Conservation (phyloP, 2,797 vertebrate genomes). For the Hyperoplus lanceolatus region DNA sequence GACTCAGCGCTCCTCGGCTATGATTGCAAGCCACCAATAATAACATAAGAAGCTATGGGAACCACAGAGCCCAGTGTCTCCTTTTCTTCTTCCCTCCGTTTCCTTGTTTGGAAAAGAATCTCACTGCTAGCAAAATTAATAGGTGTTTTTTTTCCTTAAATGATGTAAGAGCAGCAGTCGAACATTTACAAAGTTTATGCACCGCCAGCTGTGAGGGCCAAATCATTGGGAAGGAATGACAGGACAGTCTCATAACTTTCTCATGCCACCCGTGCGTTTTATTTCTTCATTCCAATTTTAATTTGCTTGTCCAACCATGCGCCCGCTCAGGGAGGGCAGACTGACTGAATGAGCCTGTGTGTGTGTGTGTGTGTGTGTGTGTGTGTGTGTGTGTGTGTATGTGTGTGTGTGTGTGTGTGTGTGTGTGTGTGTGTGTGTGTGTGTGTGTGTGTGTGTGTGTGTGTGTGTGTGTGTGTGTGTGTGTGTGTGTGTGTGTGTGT, state of each 20-base stretch:
- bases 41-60: neutral
- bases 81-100: slow-evolving; percentile 39
- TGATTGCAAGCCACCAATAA: slow-evolving; percentile 20
- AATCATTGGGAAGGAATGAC: slow-evolving; percentile 64
- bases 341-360: slow-evolving; percentile 53
- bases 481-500: slow-evolving; percentile 41
- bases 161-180: slow-evolving; percentile 55
- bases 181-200: slow-evolving; percentile 53
- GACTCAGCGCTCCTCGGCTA: slow-evolving; percentile 4
- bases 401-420: slow-evolving; percentile 66
- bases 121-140: slow-evolving; percentile 16
- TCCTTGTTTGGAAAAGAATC: slow-evolving; percentile 76
- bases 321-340: slow-evolving; percentile 47
- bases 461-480: slow-evolving; percentile 39
- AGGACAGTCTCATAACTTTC: slow-evolving; percentile 62
- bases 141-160: slow-evolving; percentile 14
- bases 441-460: slow-evolving; percentile 36
- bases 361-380: slow-evolving; percentile 36
- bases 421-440: slow-evolving; percentile 39
- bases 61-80: slow-evolving; percentile 21
- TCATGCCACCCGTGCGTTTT: slow-evolving; percentile 58
- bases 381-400: slow-evolving; percentile 62
- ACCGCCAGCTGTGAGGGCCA: slow-evolving; percentile 51
- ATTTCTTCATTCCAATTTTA: slow-evolving; percentile 69
- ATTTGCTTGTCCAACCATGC: slow-evolving; percentile 60